Percentiles rank a stretch among this genome's conserved stretches.
phyloP scores from a whole-genome alignment of 1,140 invertebrate genomes.

The Hormaphis cornu region DNA sequence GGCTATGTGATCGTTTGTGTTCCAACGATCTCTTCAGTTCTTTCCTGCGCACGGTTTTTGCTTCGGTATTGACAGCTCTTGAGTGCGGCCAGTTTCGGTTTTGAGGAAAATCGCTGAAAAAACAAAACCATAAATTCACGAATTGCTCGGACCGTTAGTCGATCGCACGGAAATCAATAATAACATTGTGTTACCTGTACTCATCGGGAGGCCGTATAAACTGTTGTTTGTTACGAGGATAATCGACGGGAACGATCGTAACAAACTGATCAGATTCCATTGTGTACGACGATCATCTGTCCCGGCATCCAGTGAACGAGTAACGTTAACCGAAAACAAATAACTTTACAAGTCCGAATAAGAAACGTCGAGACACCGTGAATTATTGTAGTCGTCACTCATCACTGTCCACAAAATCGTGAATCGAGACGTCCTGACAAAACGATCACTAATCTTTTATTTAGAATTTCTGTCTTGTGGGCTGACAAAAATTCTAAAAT shows the following conservation, averaged over 20 bases:
- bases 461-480: too few species aligned
- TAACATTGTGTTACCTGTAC: conserved; percentile 35
- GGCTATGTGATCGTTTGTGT: conserved; percentile 11
- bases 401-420: too few species aligned
- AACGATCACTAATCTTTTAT: too few species aligned
- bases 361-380: too few species aligned
- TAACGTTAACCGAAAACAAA: too few species aligned
- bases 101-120: conserved; percentile 16
- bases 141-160: neutral
- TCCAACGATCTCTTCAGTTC: conserved; percentile 32
- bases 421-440: too few species aligned
- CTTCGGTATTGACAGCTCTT: neutral
- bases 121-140: neutral
- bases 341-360: too few species aligned
- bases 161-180: neutral
- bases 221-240: conserved; percentile 35
- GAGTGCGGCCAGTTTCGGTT: conserved; percentile 13
- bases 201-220: conserved; percentile 37
- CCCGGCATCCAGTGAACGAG: too few species aligned
- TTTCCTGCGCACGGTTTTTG: conserved; percentile 32
- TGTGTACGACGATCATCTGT: too few species aligned
- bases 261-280: conserved; percentile 33
- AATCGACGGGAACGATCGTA: conserved; percentile 38
- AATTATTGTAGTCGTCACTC: too few species aligned
- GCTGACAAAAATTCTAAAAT: too few species aligned